Evolutionary conservation across 2,888 invertebrate genomes (phyloP), one percentile per base, ranked within the genome.

Genomic region (Andricus curvator): DNA sequence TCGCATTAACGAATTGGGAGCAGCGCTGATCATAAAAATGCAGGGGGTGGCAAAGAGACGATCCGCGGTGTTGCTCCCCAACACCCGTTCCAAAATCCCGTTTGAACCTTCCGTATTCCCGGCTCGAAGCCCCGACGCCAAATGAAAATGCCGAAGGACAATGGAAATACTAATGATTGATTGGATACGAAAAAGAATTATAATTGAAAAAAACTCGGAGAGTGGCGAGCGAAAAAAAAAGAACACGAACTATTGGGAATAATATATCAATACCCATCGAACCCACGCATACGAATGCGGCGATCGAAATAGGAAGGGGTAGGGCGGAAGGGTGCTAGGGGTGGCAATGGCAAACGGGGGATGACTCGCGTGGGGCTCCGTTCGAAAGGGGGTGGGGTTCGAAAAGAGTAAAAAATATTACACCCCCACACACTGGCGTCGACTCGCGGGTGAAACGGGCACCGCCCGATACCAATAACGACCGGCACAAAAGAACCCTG

Each of bases 141-240:
- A 92, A 92, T 92, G 92, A 92, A 92, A 92, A 92, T 92, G 91
- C 92, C 92, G 91, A 91, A 92, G 91, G 91, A 92, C 92, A 92
- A 92, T 92, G 92, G 92, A 92, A 92, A 92, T 92, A 92, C 92
- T 92, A 92, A 92, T 92, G 92, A 92, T 92, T 92, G 92, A 92
- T 92, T 92, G 92, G 92, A 92, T 92, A 92, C 92, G 92, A 92
- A 92, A 92, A 92, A 92, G 92, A 92, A 92, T 92, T 92, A 92
- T 92, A 92, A 92, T 92, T 92, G 91, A 92, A 92, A 92, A 92
- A 91, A 92, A 91, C 90, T 90, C 89, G 88, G 90, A 88, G 86
- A 88, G 89, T 88, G 89, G 88, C 88, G 87, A 87, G 86, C 86
- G 86, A 87, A 88, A 89, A 89, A 89, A 89, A 86, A 88, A 86